Evolutionary conservation across 2,888 invertebrate species (phyloP), one percentile per base, ranked within the genome.

Genomic region (Temnothorax ravouxi): DNA sequence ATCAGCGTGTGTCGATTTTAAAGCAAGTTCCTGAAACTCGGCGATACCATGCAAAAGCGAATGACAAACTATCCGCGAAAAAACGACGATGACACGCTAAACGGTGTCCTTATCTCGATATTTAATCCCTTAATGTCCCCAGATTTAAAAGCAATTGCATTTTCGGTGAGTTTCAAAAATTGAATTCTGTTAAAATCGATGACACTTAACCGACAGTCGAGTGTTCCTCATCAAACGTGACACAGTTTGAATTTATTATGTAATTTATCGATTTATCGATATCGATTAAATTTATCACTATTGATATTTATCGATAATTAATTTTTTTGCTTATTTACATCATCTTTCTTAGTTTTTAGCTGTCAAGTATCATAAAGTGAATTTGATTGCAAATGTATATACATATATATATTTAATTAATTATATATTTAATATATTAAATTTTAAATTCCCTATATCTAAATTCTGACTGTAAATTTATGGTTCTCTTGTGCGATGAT

Each of bases 171-270:
- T 56, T 67, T 77, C 64, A 44, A 54, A 66, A 15, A 77, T 66
- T 1, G n/a, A 13, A 61, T 25, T 41, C 76, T 83, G 50, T 84
- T 74, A 81, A 82, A 81, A 87, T 88, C 87, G 89, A 84, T 80
- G 83, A 89, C 21, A 34, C 62, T 47, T 69, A 62, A 59, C 64
- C 61, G 75, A 34, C 69, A 84, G 5, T 59, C 79, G 44, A 89
- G 71, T 89, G 84, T 56, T 25, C 47, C 50, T 61, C 44, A 56
- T 59, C 21, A 25, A n/a, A 21, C 38, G 47, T 50, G 0, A 67
- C 11, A 59, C 4, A 25, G 9, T 69, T 50, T n/a, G 38, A 67
- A 38, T 11, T 11, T 64, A 6, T 67, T 41, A 38, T 4, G n/a
- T 62, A 38, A 21, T 15, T n/a, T 59, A 54, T 54, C 54, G n/a